These are phyloP conservation scores for Ormia ochracea DNA, from an alignment of 2,888 invertebrate species.

Conservation along the genomic window DNA sequence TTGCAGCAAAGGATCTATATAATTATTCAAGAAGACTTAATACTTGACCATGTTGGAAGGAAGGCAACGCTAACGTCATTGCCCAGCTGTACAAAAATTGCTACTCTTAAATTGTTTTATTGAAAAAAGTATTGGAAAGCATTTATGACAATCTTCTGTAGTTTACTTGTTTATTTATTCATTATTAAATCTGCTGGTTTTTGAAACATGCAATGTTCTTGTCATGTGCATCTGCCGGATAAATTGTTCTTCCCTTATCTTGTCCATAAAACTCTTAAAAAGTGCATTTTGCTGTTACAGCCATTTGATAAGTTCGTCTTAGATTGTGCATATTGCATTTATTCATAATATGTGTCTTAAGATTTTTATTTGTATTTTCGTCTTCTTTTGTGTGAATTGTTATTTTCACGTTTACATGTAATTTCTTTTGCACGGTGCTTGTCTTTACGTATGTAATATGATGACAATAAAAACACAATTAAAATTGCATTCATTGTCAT, in stretches of 20 bases:
- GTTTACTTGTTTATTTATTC: too few relatives aligned
- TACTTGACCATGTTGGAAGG: too few relatives aligned
- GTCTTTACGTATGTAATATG: constrained; percentile 42
- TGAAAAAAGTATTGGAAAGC: too few relatives aligned
- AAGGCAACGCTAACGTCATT: too few relatives aligned
- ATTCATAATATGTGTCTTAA: not conserved
- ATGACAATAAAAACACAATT: constrained; percentile 60
- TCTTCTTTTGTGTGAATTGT: constrained; percentile 20
- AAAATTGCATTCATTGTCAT: constrained; percentile 59
- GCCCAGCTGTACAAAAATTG: too few relatives aligned
- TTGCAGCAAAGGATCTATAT: too few relatives aligned
- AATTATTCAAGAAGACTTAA: too few relatives aligned
- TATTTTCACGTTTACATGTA: constrained; percentile 22
- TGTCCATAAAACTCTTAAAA: constrained; percentile 11
- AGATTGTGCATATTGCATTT: constrained; percentile 21
- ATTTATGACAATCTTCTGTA: too few relatives aligned
- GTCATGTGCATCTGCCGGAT: too few relatives aligned
- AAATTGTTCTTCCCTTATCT: not conserved
- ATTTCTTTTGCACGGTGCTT: constrained; percentile 26
- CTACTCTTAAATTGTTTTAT: too few relatives aligned
- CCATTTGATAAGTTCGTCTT: constrained; percentile 16
- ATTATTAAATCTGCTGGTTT: too few relatives aligned
- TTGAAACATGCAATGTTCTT: too few relatives aligned
- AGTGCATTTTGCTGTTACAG: constrained; percentile 32
- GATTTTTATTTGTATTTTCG: not conserved